phyloP scores from a whole-genome alignment of 2,797 vertebrate genomes.

The Spheniscus humboldti region DNA sequence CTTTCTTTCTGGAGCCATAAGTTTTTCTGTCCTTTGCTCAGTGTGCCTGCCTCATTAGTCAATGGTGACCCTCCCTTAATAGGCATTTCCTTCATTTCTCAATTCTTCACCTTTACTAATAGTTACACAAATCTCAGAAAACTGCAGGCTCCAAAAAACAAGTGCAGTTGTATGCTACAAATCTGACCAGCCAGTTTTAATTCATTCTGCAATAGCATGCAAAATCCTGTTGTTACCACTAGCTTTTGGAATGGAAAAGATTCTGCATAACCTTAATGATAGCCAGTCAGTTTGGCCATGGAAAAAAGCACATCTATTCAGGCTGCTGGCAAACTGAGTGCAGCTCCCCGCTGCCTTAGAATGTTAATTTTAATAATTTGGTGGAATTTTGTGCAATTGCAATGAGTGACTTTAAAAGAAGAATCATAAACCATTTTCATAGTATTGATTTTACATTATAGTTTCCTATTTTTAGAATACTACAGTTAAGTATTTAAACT shows the following conservation, averaged over 20 bases:
- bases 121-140: not conserved
- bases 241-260: not conserved
- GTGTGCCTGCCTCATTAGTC: not conserved
- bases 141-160: not conserved
- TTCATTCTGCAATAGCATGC: not conserved
- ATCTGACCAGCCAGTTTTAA: not conserved
- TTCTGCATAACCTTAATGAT: not conserved
- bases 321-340: not conserved
- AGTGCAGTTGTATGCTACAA: not conserved
- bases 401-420: not conserved
- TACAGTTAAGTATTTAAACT: not conserved
- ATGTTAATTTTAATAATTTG: not conserved
- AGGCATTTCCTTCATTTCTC: not conserved
- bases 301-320: not conserved
- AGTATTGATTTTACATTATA: not conserved
- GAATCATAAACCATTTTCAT: not conserved
- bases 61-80: not conserved
- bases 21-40: not conserved
- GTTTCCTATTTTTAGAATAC: not conserved
- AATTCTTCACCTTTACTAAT: conserved; percentile 3
- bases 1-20: not conserved
- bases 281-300: not conserved
- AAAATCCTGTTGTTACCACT: not conserved
- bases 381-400: not conserved
- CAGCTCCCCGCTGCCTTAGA: not conserved